Percentiles rank a stretch among this genome's conserved stretches.
Evolutionary conservation across 2,888 invertebrate genomes (phyloP).

Genomic region (Tetranychus piercei): DNA sequence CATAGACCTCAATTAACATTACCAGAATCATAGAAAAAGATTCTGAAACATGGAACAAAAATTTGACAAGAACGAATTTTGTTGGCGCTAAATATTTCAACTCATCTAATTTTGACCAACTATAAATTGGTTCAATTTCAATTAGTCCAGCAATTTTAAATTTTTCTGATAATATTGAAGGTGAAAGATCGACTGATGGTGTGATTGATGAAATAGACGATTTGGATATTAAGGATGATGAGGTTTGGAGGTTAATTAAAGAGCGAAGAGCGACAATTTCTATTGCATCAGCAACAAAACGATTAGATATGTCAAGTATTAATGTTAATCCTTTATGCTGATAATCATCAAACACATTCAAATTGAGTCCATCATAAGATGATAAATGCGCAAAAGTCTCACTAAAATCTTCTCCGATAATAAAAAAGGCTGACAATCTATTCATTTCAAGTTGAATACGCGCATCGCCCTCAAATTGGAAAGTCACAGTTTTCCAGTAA

Average conservation of each 20-base stretch:
- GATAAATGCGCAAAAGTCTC: background rate
- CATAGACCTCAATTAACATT: background rate
- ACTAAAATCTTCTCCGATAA: background rate
- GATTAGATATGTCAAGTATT: background rate
- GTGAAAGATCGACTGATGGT: background rate
- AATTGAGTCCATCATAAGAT: background rate
- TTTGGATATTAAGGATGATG: no score
- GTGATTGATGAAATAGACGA: no score
- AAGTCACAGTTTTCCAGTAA: background rate
- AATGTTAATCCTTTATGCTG: background rate
- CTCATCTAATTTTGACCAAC: background rate
- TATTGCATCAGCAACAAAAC: background rate
- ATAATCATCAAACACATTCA: background rate
- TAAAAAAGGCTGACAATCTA: background rate
- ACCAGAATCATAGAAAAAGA: background rate
- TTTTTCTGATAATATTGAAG: background rate
- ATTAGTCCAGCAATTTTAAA: background rate
- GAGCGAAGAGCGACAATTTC: background rate
- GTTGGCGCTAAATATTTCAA: background rate
- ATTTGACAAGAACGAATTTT: background rate
- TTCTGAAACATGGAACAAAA: background rate
- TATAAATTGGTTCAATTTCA: background rate
- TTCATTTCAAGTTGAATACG: background rate
- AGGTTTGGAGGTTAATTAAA: no score
- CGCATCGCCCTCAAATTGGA: background rate